Conservation (phyloP, 2,888 invertebrate species). For the Stenotaenia linearis region DNA sequence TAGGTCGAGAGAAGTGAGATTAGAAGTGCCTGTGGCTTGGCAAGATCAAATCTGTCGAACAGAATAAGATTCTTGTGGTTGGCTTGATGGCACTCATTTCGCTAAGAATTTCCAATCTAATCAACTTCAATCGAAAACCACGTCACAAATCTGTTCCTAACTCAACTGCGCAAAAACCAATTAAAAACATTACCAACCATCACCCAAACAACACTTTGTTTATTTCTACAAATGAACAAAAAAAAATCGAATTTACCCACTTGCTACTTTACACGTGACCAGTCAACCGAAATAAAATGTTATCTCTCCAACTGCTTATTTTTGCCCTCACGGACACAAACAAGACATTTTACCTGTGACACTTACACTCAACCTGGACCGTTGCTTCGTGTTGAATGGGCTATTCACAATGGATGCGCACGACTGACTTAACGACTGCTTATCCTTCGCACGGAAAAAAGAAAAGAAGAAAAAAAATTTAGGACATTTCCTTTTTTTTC, state of each 20-base stretch:
- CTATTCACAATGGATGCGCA: slow-evolving; percentile 6
- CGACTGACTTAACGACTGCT: slow-evolving; percentile 15
- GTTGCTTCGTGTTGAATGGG: neutral
- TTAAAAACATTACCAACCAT: neutral
- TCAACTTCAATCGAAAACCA: slow-evolving; percentile 19
- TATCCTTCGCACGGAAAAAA: neutral
- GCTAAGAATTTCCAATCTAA: slow-evolving; percentile 19
- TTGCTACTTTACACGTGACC: neutral
- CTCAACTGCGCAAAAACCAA: neutral
- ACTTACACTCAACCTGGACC: slow-evolving; percentile 26
- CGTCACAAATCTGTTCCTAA: neutral
- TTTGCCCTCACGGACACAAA: slow-evolving; percentile 13
- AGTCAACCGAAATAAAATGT: neutral
- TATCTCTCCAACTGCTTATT: neutral
- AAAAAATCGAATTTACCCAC: neutral
- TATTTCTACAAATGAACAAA: neutral
- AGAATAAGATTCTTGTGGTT: slow-evolving; percentile 19
- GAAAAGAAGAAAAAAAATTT: neutral
- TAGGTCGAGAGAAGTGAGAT: slow-evolving; percentile 21
- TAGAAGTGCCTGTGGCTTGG: slow-evolving; percentile 15
- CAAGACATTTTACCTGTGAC: slow-evolving; percentile 32
- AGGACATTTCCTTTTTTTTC: neutral
- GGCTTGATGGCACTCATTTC: slow-evolving; percentile 19
- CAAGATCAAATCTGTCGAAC: slow-evolving; percentile 19
- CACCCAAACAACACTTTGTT: neutral